A percentile compares a stretch with the other conserved stretches of the same genome.
Conservation (phyloP, 2,113 vertebrate species). For the Lethenteron reissneri region DNA sequence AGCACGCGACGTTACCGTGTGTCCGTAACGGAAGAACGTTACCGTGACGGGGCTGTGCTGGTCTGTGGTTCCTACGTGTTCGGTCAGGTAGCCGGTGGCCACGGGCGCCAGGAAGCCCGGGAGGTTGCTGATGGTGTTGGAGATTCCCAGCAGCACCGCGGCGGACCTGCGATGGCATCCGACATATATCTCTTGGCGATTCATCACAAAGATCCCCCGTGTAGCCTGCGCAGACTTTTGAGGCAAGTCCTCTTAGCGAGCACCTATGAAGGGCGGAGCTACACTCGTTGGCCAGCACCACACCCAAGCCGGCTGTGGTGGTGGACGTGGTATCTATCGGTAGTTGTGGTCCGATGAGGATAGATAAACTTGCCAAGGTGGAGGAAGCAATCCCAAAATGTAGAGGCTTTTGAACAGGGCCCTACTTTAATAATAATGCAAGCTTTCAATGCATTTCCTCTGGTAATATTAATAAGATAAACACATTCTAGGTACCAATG, state of each 20-base stretch:
- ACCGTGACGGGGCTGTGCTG: no score
- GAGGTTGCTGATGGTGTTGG: conserved; percentile 80
- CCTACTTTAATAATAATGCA: no score
- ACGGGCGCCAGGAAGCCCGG: conserved; percentile 87
- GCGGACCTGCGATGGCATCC: conserved; percentile 37
- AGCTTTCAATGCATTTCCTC: no score
- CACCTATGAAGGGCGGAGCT: background rate
- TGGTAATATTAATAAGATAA: no score
- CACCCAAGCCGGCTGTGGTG: background rate
- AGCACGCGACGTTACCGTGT: no score
- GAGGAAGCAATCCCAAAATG: no score
- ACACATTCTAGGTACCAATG: no score
- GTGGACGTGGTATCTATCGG: background rate
- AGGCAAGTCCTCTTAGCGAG: no score
- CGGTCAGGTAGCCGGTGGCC: conserved; percentile 55
- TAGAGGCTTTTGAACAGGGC: no score
- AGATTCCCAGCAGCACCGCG: conserved; percentile 81
- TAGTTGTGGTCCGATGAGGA: background rate
- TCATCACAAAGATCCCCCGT: no score
- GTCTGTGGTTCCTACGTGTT: background rate
- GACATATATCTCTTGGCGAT: background rate
- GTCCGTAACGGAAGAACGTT: no score
- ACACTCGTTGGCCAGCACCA: background rate
- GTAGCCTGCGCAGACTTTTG: no score
- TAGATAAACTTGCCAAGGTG: background rate